A percentile compares a stretch with the other conserved stretches of the same genome.
Evolutionary conservation across 2,113 vertebrate genomes (phyloP).

Genomic region (Crypturellus undulatus): DNA sequence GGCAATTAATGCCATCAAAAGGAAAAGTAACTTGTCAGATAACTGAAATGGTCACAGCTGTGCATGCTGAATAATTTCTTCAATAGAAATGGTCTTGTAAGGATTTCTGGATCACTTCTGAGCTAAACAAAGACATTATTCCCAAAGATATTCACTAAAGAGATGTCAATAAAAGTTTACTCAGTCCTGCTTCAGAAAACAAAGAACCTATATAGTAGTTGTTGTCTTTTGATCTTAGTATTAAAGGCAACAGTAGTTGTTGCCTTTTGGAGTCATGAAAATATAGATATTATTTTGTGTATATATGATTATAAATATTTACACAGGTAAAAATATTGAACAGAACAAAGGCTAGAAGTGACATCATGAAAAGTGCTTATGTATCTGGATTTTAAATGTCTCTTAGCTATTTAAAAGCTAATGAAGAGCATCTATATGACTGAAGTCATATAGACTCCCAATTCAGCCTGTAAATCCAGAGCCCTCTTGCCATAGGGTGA

Average conservation of each 20-base stretch:
- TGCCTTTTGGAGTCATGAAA: neutral
- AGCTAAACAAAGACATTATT: neutral
- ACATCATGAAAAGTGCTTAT: neutral
- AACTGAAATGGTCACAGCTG: neutral
- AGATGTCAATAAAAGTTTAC: neutral
- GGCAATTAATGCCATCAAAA: conserved; percentile 19
- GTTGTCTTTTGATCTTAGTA: neutral
- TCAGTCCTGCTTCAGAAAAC: neutral
- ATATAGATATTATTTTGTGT: neutral
- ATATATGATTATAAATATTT: neutral
- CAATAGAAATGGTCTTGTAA: neutral
- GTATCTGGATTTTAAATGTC: neutral
- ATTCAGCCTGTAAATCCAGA: no score
- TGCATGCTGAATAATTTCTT: neutral
- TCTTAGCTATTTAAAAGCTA: neutral
- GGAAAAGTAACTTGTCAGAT: neutral
- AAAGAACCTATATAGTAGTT: neutral
- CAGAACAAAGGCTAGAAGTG: neutral
- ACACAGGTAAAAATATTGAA: neutral
- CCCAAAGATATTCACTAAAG: neutral
- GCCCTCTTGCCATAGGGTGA: no score
- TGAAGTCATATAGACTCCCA: no score
- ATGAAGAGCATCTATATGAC: neutral
- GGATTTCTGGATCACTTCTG: neutral
- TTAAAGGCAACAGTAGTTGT: neutral